Evolutionary conservation across 2,797 vertebrate genomes (phyloP).

Genomic region (Naso thynnoides): DNA sequence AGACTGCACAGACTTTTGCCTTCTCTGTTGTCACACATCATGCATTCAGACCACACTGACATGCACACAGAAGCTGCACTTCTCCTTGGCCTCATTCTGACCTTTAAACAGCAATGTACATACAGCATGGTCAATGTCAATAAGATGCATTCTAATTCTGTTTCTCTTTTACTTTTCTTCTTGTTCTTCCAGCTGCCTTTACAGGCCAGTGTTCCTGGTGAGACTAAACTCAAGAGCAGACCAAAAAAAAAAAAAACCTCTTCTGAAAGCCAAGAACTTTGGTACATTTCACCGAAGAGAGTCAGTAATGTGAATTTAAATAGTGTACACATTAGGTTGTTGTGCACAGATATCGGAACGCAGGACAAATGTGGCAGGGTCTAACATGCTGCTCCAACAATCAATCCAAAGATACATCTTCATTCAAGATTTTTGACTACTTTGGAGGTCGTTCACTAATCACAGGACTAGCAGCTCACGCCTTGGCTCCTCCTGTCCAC

Average conservation of each 20-base stretch:
- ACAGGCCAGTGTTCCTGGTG: not conserved
- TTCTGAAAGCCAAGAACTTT: not conserved
- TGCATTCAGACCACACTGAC: conserved; percentile 18
- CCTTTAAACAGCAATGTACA: not conserved
- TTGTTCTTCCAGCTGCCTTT: not conserved
- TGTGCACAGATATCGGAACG: no score
- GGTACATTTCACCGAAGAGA: not conserved
- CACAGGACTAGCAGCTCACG: no score
- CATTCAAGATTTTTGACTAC: not conserved
- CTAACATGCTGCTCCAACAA: not conserved
- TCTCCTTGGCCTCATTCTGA: conserved; percentile 15
- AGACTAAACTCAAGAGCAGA: not conserved
- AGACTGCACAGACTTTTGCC: conserved; percentile 3
- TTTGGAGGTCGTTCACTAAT: no score
- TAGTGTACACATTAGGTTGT: not conserved
- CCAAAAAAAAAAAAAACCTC: no score
- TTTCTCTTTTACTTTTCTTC: not conserved
- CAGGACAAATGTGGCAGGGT: not conserved
- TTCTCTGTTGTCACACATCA: conserved; percentile 32
- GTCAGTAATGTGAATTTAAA: no score
- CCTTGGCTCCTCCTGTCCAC: no score
- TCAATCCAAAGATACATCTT: not conserved
- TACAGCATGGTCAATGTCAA: conserved; percentile 4
- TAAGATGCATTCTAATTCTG: not conserved
- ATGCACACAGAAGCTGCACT: conserved; percentile 13